Evolutionary conservation across 2,113 vertebrate species (phyloP), one percentile per base, ranked within the genome.

Genomic region (Serinus canaria): DNA sequence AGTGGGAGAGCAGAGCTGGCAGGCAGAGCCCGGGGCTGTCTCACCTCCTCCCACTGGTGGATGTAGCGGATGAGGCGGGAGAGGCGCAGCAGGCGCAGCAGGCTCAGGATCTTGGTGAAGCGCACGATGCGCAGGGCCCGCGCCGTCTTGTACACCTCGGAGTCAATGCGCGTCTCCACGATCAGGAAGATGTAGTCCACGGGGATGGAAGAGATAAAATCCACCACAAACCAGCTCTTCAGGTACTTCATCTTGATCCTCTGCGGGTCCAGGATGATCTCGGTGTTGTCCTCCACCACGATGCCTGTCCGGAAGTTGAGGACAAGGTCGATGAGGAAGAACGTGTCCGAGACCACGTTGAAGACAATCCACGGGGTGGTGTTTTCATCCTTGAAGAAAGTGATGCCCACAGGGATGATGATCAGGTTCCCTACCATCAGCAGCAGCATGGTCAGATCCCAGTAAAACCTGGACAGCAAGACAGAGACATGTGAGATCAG

Each of bases 151-250:
- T 99, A 99, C 95, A 99, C 99, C 98, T 99, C 99, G 0, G 99
- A 99, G 96, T 99, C 99, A 2, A 99, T 99, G 92, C 99, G 98
- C 0, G 99, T 99, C 97, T 99, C 99, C 95, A 99, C 99, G 1
- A 99, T 99, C 91, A 99, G 98, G 97, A 99, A 99, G 95, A 99
- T 99, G 95, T 99, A 99, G 98, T 99, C 99, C 96, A 99, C 99
- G 0, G 99, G 99, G 72, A 99, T 99, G 95, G 99, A 99, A 87
- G 99, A 99, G 97, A 99, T 99, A 97, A 99, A 99, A 97, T 99
- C 99, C 91, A 99, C 99, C 95, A 99, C 98, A 9, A 99, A 99
- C 99, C 99, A 99, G 94, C 99, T 99, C 88, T 99, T 98, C 95
- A 99, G 97, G 96, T 99, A 99, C 90, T 99, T 99, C 97, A 99